Evolutionary conservation across 2,113 vertebrate genomes (phyloP).

Genomic region (Ictalurus punctatus): DNA sequence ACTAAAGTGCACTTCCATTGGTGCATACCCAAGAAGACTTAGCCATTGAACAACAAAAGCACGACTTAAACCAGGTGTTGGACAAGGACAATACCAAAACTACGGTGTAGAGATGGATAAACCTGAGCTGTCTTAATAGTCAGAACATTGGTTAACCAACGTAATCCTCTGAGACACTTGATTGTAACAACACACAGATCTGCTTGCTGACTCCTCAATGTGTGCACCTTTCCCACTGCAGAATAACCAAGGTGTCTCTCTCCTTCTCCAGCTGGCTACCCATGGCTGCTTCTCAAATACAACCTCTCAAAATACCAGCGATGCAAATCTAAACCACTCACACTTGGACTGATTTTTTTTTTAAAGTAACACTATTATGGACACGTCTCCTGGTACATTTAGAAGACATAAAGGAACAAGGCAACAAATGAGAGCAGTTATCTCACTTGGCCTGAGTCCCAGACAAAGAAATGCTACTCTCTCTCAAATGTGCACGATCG

Average conservation of each 20-base stretch:
- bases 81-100: not conserved
- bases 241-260: conserved; percentile 35
- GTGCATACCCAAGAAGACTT: not conserved
- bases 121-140: not conserved
- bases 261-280: conserved; percentile 56
- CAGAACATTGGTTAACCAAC: conserved; percentile 28
- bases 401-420: not conserved
- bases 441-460: not conserved
- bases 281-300: conserved; percentile 49
- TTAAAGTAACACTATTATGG: not conserved
- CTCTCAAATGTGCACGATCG: not conserved
- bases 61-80: not conserved
- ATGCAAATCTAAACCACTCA: conserved; percentile 30
- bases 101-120: not conserved
- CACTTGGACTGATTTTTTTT: not conserved
- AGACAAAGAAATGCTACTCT: conserved; percentile 16
- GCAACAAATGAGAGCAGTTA: conserved; percentile 19
- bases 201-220: conserved; percentile 51
- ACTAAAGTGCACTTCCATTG: not conserved
- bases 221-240: conserved; percentile 41
- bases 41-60: not conserved
- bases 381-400: not conserved
- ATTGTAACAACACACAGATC: conserved; percentile 45
- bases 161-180: conserved; percentile 47
- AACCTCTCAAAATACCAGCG: conserved; percentile 29